Evolutionary conservation across 2,797 vertebrate genomes (phyloP), one percentile per base, ranked within the genome.

Genomic region (Rhinella marina): DNA sequence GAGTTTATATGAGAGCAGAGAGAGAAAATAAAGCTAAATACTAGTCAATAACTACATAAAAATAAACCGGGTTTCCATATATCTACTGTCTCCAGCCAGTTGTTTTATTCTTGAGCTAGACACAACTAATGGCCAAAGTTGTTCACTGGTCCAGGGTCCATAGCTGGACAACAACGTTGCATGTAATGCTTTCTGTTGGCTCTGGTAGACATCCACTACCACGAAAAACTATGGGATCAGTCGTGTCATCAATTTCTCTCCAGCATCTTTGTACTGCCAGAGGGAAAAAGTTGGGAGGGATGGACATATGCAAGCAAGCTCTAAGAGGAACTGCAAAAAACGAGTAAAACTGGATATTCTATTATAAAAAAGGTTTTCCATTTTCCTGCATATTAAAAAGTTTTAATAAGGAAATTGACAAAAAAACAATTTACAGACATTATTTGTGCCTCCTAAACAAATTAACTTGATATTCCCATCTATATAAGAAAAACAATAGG

Each of bases 371-470:
- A 27, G 14, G 57, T 62, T 23, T 78, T n/a, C n/a, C n/a, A 62
- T 86, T 25, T 75, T 50, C 83, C 84, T 86, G 75, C 66, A 25
- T 68, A 79, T 68, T 48, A 79, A 86, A 86, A 79, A 32, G 56
- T 27, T 17, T 76, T 21, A 50, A 56, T 86, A 86, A 79, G 84
- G n/a, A 54, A 7, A 21, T 61, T 23, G 3, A 61, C 12, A 54
- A 9, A 54, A 54, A 54, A 54, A 54, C 12, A 54, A 54, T 9
- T 54, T 54, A 54, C 52, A 54, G 52, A 9, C 12, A 54, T 1
- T 54, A 54, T 54, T 54, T 54, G 52, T 54, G 52, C 52, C 52
- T 54, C 12, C 12, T 54, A 7, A 54, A 54, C 52, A 54, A 10
- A 54, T 9, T 12, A 54, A 7, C 52, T 54, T 7, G 12, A 7